Base-by-base conservation (phyloP, 2,113 vertebrate species). In the Gallinago paraguaiae region DNA sequence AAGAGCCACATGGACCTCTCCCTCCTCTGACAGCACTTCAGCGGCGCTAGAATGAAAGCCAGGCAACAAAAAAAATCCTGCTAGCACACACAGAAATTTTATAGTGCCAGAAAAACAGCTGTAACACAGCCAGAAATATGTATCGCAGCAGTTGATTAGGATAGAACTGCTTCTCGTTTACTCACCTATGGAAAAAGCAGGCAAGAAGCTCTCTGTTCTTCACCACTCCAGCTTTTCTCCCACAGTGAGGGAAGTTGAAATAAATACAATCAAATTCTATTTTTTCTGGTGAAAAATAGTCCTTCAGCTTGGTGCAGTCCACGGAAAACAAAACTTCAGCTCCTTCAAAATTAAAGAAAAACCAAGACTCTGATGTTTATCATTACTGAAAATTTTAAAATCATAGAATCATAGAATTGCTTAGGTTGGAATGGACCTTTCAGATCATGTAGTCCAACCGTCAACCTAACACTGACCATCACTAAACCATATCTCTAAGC, bases 171-270 rank as follows among this genome's bases (percentile, higher is more conserved):
- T 46, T 5, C 28, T 43, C 59, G 9, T 35, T 75, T 35, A 13
- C 96, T 97, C 97, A 99, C 99, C 99, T 99, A n/a, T 56, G 97
- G 90, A 99, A 99, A 97, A 99, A 99, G 77, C 51, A 96, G 30
- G 97, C 98, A 23, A 99, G 98, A 39, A 99, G 98, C 41, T 98
- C 97, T 70, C 99, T 98, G 82, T 99, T 99, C 98, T 98, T 99
- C 93, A 97, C 99, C 28, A 99, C 98, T 5, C 99, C 99, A 18
- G 99, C 98, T 97, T 99, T 99, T 59, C 98, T 98, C n/a, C 99
- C 99, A 20, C 98, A 99, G 94, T 99, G 99, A 12, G 99, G 99
- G 63, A 99, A 99, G 92, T 99, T 99, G 96, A 99, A 99, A 92
- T 99, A 97, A 94, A 99, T 97, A 5, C 97, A 95, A 63, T 99